Percentiles rank a stretch among this genome's conserved stretches.
Conservation (phyloP, 37 sponge, comb jelly and placozoan species). For the Mnemiopsis leidyi region DNA sequence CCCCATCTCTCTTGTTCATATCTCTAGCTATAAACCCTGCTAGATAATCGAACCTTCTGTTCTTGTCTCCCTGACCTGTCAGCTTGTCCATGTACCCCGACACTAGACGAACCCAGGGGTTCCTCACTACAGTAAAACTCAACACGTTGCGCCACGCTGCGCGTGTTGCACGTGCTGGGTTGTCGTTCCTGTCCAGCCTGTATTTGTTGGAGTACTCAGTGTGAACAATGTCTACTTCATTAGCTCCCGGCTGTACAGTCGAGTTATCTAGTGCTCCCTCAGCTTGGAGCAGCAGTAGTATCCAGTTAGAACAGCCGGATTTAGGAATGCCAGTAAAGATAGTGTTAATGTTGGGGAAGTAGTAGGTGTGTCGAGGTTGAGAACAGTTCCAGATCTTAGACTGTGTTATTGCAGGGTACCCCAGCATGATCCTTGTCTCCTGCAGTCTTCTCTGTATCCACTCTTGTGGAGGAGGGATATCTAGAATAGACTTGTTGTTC, state of each 20-base stretch:
- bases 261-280: not conserved
- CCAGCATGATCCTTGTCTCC: not conserved
- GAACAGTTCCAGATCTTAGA: not conserved
- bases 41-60: not conserved
- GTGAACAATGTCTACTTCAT: not conserved
- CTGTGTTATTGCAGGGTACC: not conserved
- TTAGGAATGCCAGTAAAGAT: not conserved
- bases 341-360: constrained; percentile 4
- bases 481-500: too few relatives aligned
- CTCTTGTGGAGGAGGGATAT: not conserved
- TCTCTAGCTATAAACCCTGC: not conserved
- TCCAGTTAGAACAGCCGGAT: not conserved
- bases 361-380: not conserved
- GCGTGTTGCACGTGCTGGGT: not conserved
- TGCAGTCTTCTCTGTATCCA: not conserved
- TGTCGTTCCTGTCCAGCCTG: not conserved
- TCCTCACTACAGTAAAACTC: not conserved
- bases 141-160: not conserved
- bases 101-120: not conserved
- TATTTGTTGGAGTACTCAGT: not conserved
- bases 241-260: not conserved
- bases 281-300: not conserved
- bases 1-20: not conserved
- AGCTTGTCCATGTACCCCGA: not conserved
- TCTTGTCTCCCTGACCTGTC: not conserved